These are phyloP conservation scores for Cataglyphis altisquamis DNA, from an alignment of 2,888 invertebrate species.

Conservation along the genomic window DNA sequence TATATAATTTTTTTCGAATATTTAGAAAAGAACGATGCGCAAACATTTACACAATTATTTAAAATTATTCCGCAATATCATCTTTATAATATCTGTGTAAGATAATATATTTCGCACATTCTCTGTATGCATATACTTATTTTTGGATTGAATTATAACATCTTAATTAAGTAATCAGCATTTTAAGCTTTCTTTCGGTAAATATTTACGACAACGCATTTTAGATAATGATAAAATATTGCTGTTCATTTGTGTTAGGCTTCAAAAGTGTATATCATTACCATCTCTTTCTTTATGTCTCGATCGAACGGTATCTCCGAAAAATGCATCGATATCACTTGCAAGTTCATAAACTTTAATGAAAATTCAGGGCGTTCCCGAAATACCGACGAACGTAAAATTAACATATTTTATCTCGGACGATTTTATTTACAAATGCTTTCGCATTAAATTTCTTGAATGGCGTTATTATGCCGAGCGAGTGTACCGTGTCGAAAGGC, in stretches of 20 bases:
- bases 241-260: not conserved
- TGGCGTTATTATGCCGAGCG: not conserved
- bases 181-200: not conserved
- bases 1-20: not conserved
- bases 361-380: not conserved
- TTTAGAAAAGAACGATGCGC: not conserved
- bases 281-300: not conserved
- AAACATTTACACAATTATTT: not conserved
- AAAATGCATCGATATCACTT: not conserved
- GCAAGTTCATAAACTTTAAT: not conserved
- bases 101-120: not conserved
- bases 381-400: not conserved
- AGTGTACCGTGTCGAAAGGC: not conserved
- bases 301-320: not conserved
- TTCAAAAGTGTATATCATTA: not conserved
- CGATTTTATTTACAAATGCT: not conserved
- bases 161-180: not conserved
- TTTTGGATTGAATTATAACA: not conserved
- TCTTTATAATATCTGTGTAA: slow-evolving; percentile 21
- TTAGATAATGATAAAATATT: not conserved
- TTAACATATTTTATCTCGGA: not conserved
- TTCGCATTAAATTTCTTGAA: not conserved
- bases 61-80: not conserved
- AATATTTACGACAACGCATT: slow-evolving; percentile 13
- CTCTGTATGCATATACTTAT: not conserved